A percentile compares a stretch with the other conserved stretches of the same genome.
Conservation (phyloP, 1,140 invertebrate species). For the Sweltsa coloradensis region DNA sequence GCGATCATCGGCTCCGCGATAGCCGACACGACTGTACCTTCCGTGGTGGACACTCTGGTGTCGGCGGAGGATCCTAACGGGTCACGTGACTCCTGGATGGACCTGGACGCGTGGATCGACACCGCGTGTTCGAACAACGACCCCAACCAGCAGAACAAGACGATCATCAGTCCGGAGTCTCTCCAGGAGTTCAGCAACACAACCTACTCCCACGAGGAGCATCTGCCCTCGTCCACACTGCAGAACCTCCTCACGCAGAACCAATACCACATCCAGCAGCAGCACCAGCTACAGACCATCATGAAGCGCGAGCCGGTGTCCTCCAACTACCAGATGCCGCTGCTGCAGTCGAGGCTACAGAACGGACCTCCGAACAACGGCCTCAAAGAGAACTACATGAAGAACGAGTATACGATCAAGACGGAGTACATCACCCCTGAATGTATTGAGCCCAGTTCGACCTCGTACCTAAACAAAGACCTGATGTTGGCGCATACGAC, state of each 20-base stretch:
- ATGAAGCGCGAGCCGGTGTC: constrained; percentile 12
- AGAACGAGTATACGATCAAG: too few relatives aligned
- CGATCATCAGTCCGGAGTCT: constrained; percentile 45
- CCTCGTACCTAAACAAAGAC: constrained; percentile 18
- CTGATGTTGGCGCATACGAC: constrained; percentile 18
- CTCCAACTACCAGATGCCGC: constrained; percentile 46
- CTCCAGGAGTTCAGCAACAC: constrained; percentile 48
- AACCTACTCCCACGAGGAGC: constrained; percentile 16
- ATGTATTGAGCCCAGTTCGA: constrained; percentile 29
- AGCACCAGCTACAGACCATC: background rate
- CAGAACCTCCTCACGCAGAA: constrained; percentile 50
- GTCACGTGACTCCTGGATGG: constrained; percentile 65
- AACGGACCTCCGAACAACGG: constrained; percentile 24
- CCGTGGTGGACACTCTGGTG: constrained; percentile 9
- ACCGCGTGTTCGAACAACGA: constrained; percentile 42
- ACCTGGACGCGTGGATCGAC: constrained; percentile 72
- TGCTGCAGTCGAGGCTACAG: constrained; percentile 41
- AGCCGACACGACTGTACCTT: constrained; percentile 68
- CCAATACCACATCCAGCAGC: constrained; percentile 8
- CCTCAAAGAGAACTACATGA: too few relatives aligned
- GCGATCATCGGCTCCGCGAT: constrained; percentile 82
- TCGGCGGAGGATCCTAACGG: constrained; percentile 34
- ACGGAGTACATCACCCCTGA: constrained; percentile 1
- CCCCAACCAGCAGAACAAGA: constrained; percentile 9
- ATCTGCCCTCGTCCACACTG: constrained; percentile 36